Percentiles rank a stretch among this genome's conserved stretches.
phyloP scores from a whole-genome alignment of 1,140 invertebrate species.

The Eciton burchellii region DNA sequence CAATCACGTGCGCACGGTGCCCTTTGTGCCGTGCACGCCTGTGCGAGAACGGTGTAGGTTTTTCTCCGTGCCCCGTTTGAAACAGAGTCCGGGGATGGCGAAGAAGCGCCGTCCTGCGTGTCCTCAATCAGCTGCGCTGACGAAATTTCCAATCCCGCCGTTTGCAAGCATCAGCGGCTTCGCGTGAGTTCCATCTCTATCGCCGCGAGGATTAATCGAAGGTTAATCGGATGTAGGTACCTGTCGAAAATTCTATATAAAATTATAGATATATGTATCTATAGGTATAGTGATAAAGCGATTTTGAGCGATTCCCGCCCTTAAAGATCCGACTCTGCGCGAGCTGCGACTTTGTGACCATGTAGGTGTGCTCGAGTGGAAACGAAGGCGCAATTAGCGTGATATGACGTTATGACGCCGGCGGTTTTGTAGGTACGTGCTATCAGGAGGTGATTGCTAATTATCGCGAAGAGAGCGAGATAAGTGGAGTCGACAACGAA shows the following conservation, averaged over 20 bases:
- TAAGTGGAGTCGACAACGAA: constrained; percentile 27
- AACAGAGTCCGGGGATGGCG: constrained; percentile 48
- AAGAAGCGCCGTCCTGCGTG: constrained; percentile 37
- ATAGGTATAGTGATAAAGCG: neutral
- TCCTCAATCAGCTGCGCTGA: constrained; percentile 31
- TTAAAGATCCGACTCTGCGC: constrained; percentile 10
- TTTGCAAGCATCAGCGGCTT: neutral
- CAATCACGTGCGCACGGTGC: constrained; percentile 47
- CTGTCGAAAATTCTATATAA: constrained; percentile 2
- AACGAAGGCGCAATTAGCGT: constrained; percentile 57
- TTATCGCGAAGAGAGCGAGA: constrained; percentile 47
- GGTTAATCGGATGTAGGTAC: constrained; percentile 3
- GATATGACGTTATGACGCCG: constrained; percentile 58
- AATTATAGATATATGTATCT: neutral
- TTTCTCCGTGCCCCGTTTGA: constrained; percentile 11
- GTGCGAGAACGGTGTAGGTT: no score
- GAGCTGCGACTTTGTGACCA: constrained; percentile 35
- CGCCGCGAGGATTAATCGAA: no score
- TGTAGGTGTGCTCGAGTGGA: constrained; percentile 32
- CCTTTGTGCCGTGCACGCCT: constrained; percentile 19
- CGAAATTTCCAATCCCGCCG: constrained; percentile 38
- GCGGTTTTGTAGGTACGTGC: constrained; percentile 54
- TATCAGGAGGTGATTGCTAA: constrained; percentile 51
- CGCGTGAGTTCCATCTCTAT: no score
- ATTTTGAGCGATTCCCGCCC: neutral